phyloP scores from a whole-genome alignment of 2,888 invertebrate genomes.

The Lymantria monacha region DNA sequence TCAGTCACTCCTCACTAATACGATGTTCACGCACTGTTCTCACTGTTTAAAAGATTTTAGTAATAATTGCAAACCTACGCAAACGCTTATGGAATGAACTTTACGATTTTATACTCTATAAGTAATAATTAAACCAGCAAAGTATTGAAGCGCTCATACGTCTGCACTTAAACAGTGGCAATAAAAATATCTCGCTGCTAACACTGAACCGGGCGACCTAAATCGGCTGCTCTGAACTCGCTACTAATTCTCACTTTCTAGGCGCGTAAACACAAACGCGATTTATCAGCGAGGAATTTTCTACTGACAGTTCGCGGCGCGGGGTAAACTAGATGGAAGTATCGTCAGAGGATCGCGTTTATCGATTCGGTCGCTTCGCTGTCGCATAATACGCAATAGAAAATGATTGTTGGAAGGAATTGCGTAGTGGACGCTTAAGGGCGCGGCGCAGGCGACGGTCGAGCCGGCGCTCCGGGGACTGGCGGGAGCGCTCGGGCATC shows the following conservation, averaged over 20 bases:
- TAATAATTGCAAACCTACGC: slow-evolving; percentile 44
- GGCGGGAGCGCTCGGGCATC: slow-evolving; percentile 66
- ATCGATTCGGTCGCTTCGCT: slow-evolving; percentile 16
- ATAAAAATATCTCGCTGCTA: slow-evolving; percentile 80
- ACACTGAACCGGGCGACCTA: slow-evolving; percentile 79
- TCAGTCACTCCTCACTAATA: slow-evolving; percentile 27
- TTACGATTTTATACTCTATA: slow-evolving; percentile 68
- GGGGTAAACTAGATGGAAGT: not conserved
- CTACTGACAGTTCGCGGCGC: slow-evolving; percentile 19
- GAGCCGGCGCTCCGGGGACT: slow-evolving; percentile 72
- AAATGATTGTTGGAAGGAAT: slow-evolving; percentile 11
- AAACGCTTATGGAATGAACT: slow-evolving; percentile 77
- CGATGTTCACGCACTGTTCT: slow-evolving; percentile 23
- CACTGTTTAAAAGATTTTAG: slow-evolving; percentile 32
- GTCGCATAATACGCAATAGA: slow-evolving; percentile 19
- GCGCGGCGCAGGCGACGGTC: slow-evolving; percentile 62
- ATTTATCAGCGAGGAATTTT: slow-evolving; percentile 31
- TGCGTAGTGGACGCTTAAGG: not conserved
- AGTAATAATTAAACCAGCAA: slow-evolving; percentile 69
- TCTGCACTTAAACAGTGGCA: slow-evolving; percentile 68
- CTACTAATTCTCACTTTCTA: slow-evolving; percentile 51
- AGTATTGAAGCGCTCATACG: slow-evolving; percentile 66
- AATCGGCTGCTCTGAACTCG: slow-evolving; percentile 61
- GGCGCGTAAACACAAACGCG: slow-evolving; percentile 41
- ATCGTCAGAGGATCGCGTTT: slow-evolving; percentile 7